Percentiles rank a stretch among this genome's conserved stretches.
Evolutionary conservation across 2,888 invertebrate species (phyloP).

Genomic region (Fragum sueziense): DNA sequence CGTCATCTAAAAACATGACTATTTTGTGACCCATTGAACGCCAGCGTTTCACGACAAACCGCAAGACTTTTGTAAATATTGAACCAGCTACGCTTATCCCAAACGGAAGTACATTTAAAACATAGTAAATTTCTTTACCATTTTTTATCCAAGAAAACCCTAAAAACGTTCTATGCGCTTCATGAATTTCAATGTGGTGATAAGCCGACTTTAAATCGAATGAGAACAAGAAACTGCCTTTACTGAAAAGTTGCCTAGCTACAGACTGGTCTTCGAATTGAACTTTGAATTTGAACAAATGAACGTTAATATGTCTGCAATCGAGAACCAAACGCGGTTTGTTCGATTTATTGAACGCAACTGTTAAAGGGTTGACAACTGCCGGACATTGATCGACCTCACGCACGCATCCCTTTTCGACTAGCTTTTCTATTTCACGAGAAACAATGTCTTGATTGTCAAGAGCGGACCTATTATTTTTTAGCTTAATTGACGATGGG

Average conservation of each 20-base stretch:
- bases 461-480: constrained; percentile 39
- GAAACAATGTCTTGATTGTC: constrained; percentile 28
- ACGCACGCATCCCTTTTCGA: constrained; percentile 29
- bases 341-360: constrained; percentile 35
- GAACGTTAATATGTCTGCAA: constrained; percentile 40
- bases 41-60: constrained; percentile 39
- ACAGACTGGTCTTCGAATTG: constrained; percentile 38
- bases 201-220: constrained; percentile 37
- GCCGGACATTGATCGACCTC: constrained; percentile 10
- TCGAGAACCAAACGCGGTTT: constrained; percentile 39
- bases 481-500: not conserved
- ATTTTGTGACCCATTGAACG: constrained; percentile 39
- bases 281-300: constrained; percentile 41
- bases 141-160: constrained; percentile 15
- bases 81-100: constrained; percentile 48
- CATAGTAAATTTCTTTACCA: constrained; percentile 26
- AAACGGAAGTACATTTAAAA: constrained; percentile 55
- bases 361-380: constrained; percentile 41
- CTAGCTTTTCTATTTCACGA: constrained; percentile 33
- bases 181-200: constrained; percentile 32
- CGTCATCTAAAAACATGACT: constrained; percentile 55
- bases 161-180: constrained; percentile 17
- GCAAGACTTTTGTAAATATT: constrained; percentile 50
- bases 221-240: constrained; percentile 32
- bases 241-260: constrained; percentile 28